Evolutionary conservation across 2,888 invertebrate species (phyloP).

Genomic region (Caenorhabditis panamensis): DNA sequence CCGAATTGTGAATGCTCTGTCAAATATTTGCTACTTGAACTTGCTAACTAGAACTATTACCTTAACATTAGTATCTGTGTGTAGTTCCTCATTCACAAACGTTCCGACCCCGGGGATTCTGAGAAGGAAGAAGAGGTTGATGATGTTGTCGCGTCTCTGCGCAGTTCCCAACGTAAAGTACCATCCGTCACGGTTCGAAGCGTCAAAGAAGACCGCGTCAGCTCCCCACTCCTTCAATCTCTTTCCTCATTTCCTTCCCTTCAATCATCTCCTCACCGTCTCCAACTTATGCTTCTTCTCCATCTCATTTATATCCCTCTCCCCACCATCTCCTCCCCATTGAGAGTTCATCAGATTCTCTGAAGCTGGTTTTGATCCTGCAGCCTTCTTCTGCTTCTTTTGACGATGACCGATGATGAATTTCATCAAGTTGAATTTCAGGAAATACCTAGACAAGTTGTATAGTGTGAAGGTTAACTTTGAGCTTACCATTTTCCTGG

Average conservation of each 20-base stretch:
- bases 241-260: background rate
- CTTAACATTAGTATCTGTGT: slow-evolving; percentile 73
- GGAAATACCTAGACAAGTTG: slow-evolving; percentile 61
- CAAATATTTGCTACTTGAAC: too few relatives aligned
- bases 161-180: slow-evolving; percentile 77
- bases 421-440: slow-evolving; percentile 73
- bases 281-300: slow-evolving; percentile 70
- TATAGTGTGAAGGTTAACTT: background rate
- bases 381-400: slow-evolving; percentile 39
- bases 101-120: slow-evolving; percentile 87
- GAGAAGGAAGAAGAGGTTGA: slow-evolving; percentile 77
- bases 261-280: slow-evolving; percentile 13
- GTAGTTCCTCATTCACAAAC: slow-evolving; percentile 82
- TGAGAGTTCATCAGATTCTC: slow-evolving; percentile 72
- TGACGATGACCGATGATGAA: slow-evolving; percentile 70
- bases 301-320: slow-evolving; percentile 65
- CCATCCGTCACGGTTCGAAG: slow-evolving; percentile 84
- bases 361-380: background rate
- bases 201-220: slow-evolving; percentile 89
- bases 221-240: slow-evolving; percentile 84
- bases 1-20: slow-evolving; percentile 63
- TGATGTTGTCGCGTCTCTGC: slow-evolving; percentile 72
- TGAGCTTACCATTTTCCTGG: slow-evolving; percentile 71
- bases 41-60: too few relatives aligned
- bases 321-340: slow-evolving; percentile 70